Percentiles rank a stretch among this genome's conserved stretches.
phyloP scores from a whole-genome alignment of 2,113 vertebrate species.

The Seriola rivoliana region DNA sequence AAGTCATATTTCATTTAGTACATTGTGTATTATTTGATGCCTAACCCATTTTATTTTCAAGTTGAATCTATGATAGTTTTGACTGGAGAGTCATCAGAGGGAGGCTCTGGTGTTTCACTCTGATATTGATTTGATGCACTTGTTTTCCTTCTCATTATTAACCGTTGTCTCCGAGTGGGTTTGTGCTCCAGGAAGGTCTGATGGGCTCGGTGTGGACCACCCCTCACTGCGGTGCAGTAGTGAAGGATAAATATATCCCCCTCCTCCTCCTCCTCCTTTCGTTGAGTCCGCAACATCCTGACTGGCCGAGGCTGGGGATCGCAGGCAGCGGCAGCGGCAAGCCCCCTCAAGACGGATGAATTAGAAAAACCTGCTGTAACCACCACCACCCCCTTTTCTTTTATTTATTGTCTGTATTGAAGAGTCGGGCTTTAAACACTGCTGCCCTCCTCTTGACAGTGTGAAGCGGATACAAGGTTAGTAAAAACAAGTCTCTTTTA shows the following conservation, averaged over 20 bases:
- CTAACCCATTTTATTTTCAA: not conserved
- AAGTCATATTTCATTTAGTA: not conserved
- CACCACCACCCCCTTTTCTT: slow-evolving; percentile 36
- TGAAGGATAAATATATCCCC: slow-evolving; percentile 85
- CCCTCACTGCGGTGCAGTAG: slow-evolving; percentile 79
- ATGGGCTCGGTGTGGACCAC: slow-evolving; percentile 74
- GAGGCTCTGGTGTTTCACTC: no score
- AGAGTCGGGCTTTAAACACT: slow-evolving; percentile 56
- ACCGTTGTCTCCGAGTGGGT: slow-evolving; percentile 15
- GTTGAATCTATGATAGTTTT: not conserved
- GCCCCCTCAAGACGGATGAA: slow-evolving; percentile 82
- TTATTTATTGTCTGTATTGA: slow-evolving; percentile 49
- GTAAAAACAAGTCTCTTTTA: slow-evolving; percentile 64
- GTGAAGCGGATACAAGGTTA: slow-evolving; percentile 81
- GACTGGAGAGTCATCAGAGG: not conserved
- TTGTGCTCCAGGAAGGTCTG: slow-evolving; percentile 50
- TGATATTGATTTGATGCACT: not conserved
- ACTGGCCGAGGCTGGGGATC: slow-evolving; percentile 77
- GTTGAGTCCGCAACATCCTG: slow-evolving; percentile 82
- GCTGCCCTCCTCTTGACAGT: slow-evolving; percentile 55
- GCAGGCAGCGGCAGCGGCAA: slow-evolving; percentile 75
- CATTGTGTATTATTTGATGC: not conserved
- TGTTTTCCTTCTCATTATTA: not conserved
- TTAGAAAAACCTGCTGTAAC: slow-evolving; percentile 67
- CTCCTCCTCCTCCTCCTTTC: slow-evolving; percentile 43